Evolutionary conservation across 2,113 vertebrate species (phyloP).

Genomic region (Saiga tatarica): DNA sequence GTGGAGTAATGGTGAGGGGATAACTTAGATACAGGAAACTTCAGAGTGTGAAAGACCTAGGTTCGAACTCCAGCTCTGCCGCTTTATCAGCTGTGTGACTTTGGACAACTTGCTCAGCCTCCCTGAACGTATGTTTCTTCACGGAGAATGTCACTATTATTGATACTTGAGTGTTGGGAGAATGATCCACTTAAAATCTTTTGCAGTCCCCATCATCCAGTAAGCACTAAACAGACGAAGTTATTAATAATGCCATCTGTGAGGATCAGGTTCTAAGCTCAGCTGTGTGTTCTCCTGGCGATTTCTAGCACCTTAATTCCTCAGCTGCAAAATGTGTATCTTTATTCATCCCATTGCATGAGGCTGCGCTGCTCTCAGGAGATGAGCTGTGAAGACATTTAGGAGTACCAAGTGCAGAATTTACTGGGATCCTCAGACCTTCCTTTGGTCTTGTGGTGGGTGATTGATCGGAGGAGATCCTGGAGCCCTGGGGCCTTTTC

Average conservation of each 20-base stretch:
- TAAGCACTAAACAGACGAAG: not conserved
- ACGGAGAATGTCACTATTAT: not conserved
- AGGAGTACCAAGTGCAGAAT: not conserved
- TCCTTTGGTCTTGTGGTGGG: not conserved
- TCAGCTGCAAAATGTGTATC: not conserved
- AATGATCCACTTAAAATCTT: not conserved
- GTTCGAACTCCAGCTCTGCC: not conserved
- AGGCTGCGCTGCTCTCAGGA: not conserved
- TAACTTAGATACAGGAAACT: not conserved
- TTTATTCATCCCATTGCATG: not conserved
- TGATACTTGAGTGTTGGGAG: not conserved
- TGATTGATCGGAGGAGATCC: not conserved
- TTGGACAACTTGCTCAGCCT: not conserved
- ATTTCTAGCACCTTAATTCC: not conserved
- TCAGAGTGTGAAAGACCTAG: not conserved
- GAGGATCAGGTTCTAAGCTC: not conserved
- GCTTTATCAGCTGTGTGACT: not conserved
- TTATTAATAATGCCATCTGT: not conserved
- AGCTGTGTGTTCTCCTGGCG: not conserved
- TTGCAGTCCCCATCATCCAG: not conserved
- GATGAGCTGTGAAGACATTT: not conserved
- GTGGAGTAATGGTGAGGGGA: not conserved
- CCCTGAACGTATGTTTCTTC: not conserved
- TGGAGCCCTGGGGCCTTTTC: not conserved
- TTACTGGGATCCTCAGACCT: not conserved